Evolutionary conservation across 1,140 invertebrate genomes (phyloP).

Genomic region (Pissodes strobi): DNA sequence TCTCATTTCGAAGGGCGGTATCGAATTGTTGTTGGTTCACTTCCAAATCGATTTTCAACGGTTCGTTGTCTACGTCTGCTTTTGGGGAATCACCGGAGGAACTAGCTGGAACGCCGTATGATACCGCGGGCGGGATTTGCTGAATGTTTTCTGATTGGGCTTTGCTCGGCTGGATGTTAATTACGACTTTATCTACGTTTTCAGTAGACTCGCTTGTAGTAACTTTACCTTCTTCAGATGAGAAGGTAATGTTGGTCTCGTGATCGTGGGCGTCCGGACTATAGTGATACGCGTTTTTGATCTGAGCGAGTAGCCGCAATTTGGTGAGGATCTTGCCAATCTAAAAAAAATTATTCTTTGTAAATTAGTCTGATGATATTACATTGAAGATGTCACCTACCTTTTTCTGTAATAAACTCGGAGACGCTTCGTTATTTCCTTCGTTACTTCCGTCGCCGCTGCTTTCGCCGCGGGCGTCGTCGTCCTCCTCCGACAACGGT

Average conservation of each 20-base stretch:
- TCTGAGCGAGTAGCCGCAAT: conserved; percentile 24
- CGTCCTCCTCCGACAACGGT: background rate
- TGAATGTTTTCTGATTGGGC: conserved; percentile 8
- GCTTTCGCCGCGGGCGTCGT: background rate
- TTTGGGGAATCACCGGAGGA: background rate
- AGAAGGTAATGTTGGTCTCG: background rate
- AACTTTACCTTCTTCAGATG: background rate
- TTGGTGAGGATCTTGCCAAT: conserved; percentile 27
- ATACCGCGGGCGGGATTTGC: background rate
- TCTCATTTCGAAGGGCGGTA: conserved; percentile 4
- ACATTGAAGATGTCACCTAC: background rate
- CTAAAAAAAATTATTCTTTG: conserved; percentile 1
- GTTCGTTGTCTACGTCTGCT: background rate
- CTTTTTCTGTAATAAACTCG: conserved; percentile 38
- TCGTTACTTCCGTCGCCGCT: conserved; percentile 2
- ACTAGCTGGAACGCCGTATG: background rate
- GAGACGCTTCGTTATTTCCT: conserved; percentile 32
- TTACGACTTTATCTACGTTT: background rate
- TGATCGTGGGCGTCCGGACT: background rate
- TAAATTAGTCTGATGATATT: background rate
- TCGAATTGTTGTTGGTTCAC: too few species aligned
- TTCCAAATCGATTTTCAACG: background rate
- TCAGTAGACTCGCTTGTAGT: background rate
- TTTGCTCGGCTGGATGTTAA: background rate
- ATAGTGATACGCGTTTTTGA: conserved; percentile 22